phyloP scores from a whole-genome alignment of 2,797 vertebrate species.

The Gymnoscopelus braueri region DNA sequence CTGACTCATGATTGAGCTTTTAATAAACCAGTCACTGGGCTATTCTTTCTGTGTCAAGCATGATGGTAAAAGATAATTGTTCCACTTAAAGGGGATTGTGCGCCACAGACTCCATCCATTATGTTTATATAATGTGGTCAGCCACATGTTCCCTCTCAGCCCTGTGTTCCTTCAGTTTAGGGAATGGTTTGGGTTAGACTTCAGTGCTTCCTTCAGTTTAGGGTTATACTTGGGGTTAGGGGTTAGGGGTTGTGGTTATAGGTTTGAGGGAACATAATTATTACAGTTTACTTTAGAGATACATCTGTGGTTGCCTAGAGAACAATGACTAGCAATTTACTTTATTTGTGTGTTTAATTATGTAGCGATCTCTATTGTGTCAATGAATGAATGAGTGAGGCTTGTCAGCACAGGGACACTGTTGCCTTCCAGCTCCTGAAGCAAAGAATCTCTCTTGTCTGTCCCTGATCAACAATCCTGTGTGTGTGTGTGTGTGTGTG shows the following conservation, averaged over 20 bases:
- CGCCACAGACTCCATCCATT: background rate
- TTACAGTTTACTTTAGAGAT: background rate
- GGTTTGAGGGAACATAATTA: background rate
- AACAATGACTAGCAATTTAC: conserved; percentile 5
- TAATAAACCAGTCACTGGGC: background rate
- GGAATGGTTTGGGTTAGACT: too few relatives aligned
- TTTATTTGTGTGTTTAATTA: conserved; percentile 5
- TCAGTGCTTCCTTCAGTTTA: too few relatives aligned
- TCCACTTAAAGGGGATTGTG: background rate
- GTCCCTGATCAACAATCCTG: background rate
- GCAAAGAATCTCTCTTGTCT: background rate
- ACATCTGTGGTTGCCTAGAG: conserved; percentile 6
- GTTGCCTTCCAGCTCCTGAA: background rate
- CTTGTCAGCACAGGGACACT: background rate
- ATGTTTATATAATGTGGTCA: too few relatives aligned
- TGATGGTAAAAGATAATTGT: background rate
- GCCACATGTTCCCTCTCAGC: too few relatives aligned
- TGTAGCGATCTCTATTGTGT: background rate
- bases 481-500: too few relatives aligned
- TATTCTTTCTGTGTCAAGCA: background rate
- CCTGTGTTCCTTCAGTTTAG: too few relatives aligned
- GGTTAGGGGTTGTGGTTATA: too few relatives aligned
- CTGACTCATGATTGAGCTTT: background rate
- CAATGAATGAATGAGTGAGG: background rate
- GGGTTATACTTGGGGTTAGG: too few relatives aligned